phyloP scores from a whole-genome alignment of 2,888 invertebrate genomes.

The Leucania comma region DNA sequence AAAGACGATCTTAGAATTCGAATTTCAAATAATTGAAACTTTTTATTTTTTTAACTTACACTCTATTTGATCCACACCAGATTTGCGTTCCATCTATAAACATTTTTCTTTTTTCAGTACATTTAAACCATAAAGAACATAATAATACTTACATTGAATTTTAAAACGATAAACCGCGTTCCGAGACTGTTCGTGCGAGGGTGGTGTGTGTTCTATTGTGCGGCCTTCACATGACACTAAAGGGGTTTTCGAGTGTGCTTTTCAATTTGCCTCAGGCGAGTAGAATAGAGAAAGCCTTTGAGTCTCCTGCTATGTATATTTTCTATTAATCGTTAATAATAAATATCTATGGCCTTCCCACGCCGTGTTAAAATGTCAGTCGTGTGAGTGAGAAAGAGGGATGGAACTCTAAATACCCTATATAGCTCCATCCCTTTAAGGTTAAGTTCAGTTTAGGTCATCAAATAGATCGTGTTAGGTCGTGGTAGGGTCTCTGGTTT shows the following conservation, averaged over 20 bases:
- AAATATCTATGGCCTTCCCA: too few relatives aligned
- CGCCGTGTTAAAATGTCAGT: too few relatives aligned
- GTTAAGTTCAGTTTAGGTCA: too few relatives aligned
- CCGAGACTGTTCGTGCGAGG: conserved; percentile 64
- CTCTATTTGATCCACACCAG: not conserved
- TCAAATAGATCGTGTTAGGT: too few relatives aligned
- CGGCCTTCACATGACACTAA: conserved; percentile 84
- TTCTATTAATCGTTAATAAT: not conserved
- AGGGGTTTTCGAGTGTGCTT: conserved; percentile 90
- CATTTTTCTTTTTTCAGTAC: not conserved
- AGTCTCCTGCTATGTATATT: conserved; percentile 37
- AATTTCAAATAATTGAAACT: conserved; percentile 15
- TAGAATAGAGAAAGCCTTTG: conserved; percentile 65
- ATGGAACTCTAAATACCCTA: too few relatives aligned
- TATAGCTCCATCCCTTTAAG: too few relatives aligned
- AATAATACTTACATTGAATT: conserved; percentile 66
- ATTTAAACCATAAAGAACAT: conserved; percentile 21
- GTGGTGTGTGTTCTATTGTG: conserved; percentile 80
- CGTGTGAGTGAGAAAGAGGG: too few relatives aligned
- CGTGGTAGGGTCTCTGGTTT: not conserved
- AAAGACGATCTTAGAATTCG: not conserved
- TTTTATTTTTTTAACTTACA: not conserved
- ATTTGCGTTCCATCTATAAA: conserved; percentile 6
- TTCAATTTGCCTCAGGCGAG: conserved; percentile 85
- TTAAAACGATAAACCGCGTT: conserved; percentile 78